A percentile compares a stretch with the other conserved stretches of the same genome.
Evolutionary conservation across 2,888 invertebrate species (phyloP).

Genomic region (Watsonalla cultraria): DNA sequence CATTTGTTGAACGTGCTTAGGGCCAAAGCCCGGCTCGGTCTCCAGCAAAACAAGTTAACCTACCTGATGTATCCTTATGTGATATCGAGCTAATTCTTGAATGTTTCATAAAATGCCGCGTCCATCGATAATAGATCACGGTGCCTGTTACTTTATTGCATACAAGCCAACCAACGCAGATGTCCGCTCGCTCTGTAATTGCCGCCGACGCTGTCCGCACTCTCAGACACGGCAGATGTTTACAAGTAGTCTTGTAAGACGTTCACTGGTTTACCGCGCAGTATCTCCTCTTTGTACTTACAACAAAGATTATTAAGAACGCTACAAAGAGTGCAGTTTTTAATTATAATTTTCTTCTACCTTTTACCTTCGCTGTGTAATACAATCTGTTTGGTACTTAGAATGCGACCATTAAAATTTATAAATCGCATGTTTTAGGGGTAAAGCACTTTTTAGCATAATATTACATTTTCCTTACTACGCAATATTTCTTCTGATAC

Average conservation of each 20-base stretch:
- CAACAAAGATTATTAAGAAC: neutral
- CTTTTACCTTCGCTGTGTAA: neutral
- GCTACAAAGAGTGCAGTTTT: conserved; percentile 2
- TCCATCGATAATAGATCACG: conserved; percentile 22
- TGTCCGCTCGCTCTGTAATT: conserved; percentile 61
- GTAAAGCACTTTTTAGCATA: no score
- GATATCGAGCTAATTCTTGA: no score
- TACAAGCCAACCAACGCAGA: conserved; percentile 57
- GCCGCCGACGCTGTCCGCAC: conserved; percentile 55
- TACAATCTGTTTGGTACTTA: neutral
- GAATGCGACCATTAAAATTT: no score
- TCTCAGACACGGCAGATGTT: conserved; percentile 62
- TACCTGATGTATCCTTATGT: no score
- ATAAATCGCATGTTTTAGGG: no score
- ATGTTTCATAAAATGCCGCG: conserved; percentile 11
- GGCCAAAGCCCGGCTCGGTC: no score
- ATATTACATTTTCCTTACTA: no score
- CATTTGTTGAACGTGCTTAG: no score
- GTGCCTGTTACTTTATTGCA: conserved; percentile 56
- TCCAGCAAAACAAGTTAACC: no score
- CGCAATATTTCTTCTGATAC: no score
- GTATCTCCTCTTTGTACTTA: conserved; percentile 14
- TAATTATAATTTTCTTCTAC: neutral
- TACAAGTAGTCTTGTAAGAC: conserved; percentile 53
- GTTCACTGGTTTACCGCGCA: conserved; percentile 25